phyloP scores from a whole-genome alignment of 2,888 invertebrate genomes.

The Nomada hirtipes region DNA sequence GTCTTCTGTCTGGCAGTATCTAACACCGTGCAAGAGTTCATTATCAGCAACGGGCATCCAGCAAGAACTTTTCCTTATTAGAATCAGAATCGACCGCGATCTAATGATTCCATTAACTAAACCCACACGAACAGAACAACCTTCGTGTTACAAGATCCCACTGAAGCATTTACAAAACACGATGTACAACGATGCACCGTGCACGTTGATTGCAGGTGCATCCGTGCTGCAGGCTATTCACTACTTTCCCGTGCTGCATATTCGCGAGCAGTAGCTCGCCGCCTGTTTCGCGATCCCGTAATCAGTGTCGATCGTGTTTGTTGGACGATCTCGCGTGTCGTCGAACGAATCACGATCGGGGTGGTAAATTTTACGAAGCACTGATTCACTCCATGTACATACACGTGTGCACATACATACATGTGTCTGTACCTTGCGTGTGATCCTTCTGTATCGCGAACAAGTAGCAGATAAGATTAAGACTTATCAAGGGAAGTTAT shows the following conservation, averaged over 20 bases:
- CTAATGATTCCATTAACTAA: neutral
- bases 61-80: too few relatives aligned
- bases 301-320: constrained; percentile 72
- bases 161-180: constrained; percentile 21
- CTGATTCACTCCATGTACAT: constrained; percentile 9
- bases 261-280: constrained; percentile 24
- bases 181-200: constrained; percentile 41
- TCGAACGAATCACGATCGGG: constrained; percentile 61
- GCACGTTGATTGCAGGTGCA: constrained; percentile 66
- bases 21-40: too few relatives aligned
- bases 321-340: constrained; percentile 63
- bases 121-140: neutral
- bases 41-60: too few relatives aligned
- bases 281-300: constrained; percentile 50
- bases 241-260: neutral
- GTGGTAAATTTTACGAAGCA: constrained; percentile 35
- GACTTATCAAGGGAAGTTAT: constrained; percentile 29
- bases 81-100: neutral
- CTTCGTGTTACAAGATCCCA: neutral
- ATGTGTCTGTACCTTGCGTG: constrained; percentile 6
- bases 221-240: constrained; percentile 34
- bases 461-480: constrained; percentile 17
- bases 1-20: too few relatives aligned
- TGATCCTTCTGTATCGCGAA: neutral
- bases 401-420: neutral